A percentile compares a stretch with the other conserved stretches of the same genome.
These are phyloP conservation scores for Acrobasis repandana DNA, from an alignment of 2,888 invertebrate species.

Conservation along the genomic window DNA sequence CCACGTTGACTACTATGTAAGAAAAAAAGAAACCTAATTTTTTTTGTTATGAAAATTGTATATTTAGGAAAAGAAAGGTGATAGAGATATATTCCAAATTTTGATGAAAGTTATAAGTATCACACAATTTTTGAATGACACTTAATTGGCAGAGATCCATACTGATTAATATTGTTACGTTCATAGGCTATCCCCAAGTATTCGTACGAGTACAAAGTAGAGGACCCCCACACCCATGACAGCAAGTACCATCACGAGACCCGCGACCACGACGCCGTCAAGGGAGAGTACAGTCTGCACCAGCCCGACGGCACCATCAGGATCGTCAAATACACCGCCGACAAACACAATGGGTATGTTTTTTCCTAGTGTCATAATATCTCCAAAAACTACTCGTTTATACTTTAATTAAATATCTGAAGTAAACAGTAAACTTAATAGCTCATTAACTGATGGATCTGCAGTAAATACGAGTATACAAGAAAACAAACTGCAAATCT, in stretches of 20 bases:
- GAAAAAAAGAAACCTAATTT: constrained; percentile 21
- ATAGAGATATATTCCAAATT: no score
- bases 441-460: no score
- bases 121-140: no score
- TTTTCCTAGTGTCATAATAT: background rate
- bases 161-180: background rate
- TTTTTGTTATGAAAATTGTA: constrained; percentile 5
- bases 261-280: constrained; percentile 78
- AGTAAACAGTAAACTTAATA: no score
- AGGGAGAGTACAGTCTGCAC: constrained; percentile 79
- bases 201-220: constrained; percentile 66
- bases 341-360: constrained; percentile 45
- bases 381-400: constrained; percentile 23
- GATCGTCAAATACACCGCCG: constrained; percentile 74
- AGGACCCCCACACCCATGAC: constrained; percentile 73
- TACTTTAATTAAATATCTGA: no score
- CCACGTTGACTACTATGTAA: constrained; percentile 44
- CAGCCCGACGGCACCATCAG: constrained; percentile 76
- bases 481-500: no score
- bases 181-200: constrained; percentile 45
- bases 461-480: no score
- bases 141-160: no score
- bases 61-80: background rate
- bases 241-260: constrained; percentile 67
- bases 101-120: no score